Evolutionary conservation across 1,140 invertebrate species (phyloP).

Genomic region (Hormaphis cornu): DNA sequence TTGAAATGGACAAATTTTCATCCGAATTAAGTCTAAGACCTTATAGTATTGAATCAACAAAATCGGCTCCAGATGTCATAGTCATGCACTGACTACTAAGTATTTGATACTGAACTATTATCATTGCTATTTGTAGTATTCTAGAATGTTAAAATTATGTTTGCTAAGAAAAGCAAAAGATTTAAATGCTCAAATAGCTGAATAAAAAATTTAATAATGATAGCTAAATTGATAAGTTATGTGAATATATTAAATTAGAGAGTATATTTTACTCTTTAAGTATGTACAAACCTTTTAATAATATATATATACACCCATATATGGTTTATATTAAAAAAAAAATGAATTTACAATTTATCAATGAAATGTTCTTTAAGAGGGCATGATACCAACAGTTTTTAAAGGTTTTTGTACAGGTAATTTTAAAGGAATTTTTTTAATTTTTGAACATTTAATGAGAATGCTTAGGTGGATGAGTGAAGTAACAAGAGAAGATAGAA

Average conservation of each 20-base stretch:
- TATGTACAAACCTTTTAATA: background rate
- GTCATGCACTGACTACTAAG: conserved; percentile 61
- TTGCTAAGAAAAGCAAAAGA: conserved; percentile 34
- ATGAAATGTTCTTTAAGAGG: too few relatives aligned
- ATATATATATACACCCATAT: too few relatives aligned
- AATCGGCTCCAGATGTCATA: conserved; percentile 78
- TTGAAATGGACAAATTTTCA: conserved; percentile 50
- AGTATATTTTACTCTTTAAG: background rate
- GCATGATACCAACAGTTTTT: too few relatives aligned
- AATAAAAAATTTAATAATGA: background rate
- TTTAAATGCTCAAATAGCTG: conserved; percentile 20
- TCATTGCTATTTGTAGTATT: background rate
- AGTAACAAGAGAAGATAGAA: too few relatives aligned
- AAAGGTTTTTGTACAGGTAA: too few relatives aligned
- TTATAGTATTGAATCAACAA: conserved; percentile 65
- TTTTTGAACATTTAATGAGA: too few relatives aligned
- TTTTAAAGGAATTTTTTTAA: too few relatives aligned
- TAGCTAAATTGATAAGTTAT: background rate
- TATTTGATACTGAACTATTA: background rate
- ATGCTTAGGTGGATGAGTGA: too few relatives aligned
- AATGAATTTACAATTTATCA: too few relatives aligned
- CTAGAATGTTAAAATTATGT: background rate
- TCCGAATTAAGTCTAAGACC: conserved; percentile 42
- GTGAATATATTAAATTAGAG: background rate
- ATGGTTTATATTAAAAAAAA: too few relatives aligned